Evolutionary conservation across 2,888 invertebrate species (phyloP).

Genomic region (Athalia cordata): DNA sequence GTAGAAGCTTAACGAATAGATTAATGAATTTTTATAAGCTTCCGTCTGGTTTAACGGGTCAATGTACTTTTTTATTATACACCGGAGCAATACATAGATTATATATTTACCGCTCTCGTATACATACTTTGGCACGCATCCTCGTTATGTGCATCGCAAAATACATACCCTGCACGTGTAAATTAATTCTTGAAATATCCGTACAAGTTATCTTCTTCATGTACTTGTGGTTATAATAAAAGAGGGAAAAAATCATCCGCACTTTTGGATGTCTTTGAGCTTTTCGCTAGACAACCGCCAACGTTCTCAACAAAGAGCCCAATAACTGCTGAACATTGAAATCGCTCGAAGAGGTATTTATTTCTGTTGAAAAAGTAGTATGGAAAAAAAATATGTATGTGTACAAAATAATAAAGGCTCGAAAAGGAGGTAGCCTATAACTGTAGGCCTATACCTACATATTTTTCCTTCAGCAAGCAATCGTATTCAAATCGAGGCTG

Average conservation of each 20-base stretch:
- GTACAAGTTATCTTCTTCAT: no score
- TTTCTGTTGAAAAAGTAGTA: no score
- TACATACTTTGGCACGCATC: background rate
- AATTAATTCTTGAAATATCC: background rate
- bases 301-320: no score
- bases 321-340: no score
- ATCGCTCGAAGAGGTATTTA: no score
- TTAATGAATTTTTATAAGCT: slow-evolving; percentile 66
- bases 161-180: background rate
- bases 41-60: background rate
- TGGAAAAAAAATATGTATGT: no score
- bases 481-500: slow-evolving; percentile 34
- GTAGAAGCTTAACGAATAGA: slow-evolving; percentile 64
- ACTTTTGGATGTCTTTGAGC: no score
- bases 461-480: slow-evolving; percentile 30
- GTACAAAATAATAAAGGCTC: no score
- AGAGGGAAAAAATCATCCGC: no score
- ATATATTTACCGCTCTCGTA: background rate
- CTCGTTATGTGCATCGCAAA: background rate
- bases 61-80: background rate
- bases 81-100: background rate
- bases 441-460: background rate
- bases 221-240: no score
- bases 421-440: no score
- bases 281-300: no score